These are phyloP conservation scores for Ranitomeya variabilis DNA, from an alignment of 2,113 vertebrate genomes.

Conservation along the genomic window DNA sequence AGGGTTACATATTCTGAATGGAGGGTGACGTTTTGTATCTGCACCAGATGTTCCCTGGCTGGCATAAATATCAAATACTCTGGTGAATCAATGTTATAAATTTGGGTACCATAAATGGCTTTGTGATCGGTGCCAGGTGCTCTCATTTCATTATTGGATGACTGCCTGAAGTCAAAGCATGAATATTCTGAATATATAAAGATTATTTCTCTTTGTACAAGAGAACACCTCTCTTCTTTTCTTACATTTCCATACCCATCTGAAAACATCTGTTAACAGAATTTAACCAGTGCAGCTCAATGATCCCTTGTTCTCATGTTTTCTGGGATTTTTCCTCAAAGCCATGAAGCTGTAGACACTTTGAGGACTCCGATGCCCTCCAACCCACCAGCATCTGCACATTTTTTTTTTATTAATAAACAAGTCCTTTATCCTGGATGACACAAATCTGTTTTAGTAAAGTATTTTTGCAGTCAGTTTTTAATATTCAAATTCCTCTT, in stretches of 20 bases:
- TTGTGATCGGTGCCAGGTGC: slow-evolving; percentile 41
- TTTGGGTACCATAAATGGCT: slow-evolving; percentile 52
- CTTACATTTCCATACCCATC: slow-evolving; percentile 21
- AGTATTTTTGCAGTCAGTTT: too few relatives aligned
- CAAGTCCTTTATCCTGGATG: too few relatives aligned
- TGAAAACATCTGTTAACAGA: slow-evolving; percentile 51
- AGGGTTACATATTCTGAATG: slow-evolving; percentile 11
- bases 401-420: too few relatives aligned
- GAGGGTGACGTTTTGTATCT: slow-evolving; percentile 33
- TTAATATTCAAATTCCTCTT: too few relatives aligned
- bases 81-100: slow-evolving; percentile 42
- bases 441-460: too few relatives aligned
- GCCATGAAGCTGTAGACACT: slow-evolving; percentile 16
- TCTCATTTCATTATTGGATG: slow-evolving; percentile 48
- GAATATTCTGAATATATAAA: slow-evolving; percentile 48
- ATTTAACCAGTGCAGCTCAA: slow-evolving; percentile 31
- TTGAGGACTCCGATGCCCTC: neutral
- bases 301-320: slow-evolving; percentile 1
- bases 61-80: slow-evolving; percentile 34
- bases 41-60: slow-evolving; percentile 48
- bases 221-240: slow-evolving; percentile 36
- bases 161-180: slow-evolving; percentile 50
- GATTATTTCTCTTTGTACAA: slow-evolving; percentile 16
- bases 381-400: too few relatives aligned
- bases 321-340: neutral